Percentiles rank a stretch among this genome's conserved stretches.
Conservation (phyloP, 2,113 vertebrate genomes). For the Formicarius rufipectus region DNA sequence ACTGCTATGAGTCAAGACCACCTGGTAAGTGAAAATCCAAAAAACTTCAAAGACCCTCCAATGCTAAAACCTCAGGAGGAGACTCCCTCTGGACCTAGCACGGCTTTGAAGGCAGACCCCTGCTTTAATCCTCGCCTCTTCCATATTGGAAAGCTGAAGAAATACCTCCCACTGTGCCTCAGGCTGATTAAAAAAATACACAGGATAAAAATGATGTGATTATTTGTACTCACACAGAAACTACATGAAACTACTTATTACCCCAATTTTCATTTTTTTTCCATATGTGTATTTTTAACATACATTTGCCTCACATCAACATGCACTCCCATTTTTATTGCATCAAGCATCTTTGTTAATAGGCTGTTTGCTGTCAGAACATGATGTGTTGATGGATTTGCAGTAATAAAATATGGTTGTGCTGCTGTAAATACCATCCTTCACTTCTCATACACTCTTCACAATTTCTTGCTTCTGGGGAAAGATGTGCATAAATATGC, state of each 20-base stretch:
- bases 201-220: constrained; percentile 38
- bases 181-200: constrained; percentile 45
- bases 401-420: not conserved
- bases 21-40: constrained; percentile 76
- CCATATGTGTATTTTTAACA: not conserved
- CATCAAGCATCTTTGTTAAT: not conserved
- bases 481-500: not conserved
- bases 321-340: not conserved
- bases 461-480: not conserved
- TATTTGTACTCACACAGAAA: constrained; percentile 45
- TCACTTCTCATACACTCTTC: not conserved
- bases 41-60: constrained; percentile 78
- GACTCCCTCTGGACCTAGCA: constrained; percentile 57
- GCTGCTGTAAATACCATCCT: not conserved
- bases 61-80: constrained; percentile 66
- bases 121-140: constrained; percentile 21
- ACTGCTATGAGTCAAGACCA: constrained; percentile 69
- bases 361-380: not conserved
- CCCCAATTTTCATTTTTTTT: not conserved
- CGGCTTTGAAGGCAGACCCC: constrained; percentile 69
- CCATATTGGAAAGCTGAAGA: constrained; percentile 28
- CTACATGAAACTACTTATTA: not conserved
- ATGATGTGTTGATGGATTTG: not conserved
- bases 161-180: constrained; percentile 39
- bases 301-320: not conserved